These are phyloP conservation scores for Drosophila anomelani DNA, from an alignment of 2,888 invertebrate species.

Conservation along the genomic window DNA sequence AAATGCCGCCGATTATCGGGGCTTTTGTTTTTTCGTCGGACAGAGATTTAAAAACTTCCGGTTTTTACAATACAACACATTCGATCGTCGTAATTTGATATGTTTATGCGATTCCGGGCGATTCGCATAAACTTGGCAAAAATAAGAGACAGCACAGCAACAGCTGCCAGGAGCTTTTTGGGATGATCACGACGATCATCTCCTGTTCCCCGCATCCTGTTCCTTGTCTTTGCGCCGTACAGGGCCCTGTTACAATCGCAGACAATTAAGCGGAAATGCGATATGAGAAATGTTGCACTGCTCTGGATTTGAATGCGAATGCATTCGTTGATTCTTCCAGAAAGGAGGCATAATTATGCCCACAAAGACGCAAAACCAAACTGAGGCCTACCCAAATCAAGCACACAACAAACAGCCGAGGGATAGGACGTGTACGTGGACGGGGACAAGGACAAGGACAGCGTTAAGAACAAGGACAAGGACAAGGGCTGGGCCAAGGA, in stretches of 20 bases:
- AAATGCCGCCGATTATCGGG: conserved; percentile 35
- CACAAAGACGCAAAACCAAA: conserved; percentile 61
- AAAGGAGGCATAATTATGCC: conserved; percentile 51
- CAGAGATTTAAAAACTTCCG: conserved; percentile 72
- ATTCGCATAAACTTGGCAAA: conserved; percentile 57
- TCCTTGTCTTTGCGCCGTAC: not conserved
- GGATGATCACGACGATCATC: conserved; percentile 35
- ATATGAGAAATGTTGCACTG: conserved; percentile 62
- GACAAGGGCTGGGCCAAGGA: conserved; percentile 53
- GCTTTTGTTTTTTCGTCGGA: conserved; percentile 27
- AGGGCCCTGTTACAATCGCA: conserved; percentile 35
- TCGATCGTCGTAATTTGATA: conserved; percentile 75
- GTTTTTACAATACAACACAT: conserved; percentile 47
- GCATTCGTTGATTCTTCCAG: conserved; percentile 49
- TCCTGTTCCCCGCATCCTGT: conserved; percentile 27
- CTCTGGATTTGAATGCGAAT: conserved; percentile 53
- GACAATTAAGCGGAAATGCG: conserved; percentile 76
- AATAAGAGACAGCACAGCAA: conserved; percentile 36
- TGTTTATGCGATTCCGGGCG: conserved; percentile 68
- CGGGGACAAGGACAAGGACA: conserved; percentile 25
- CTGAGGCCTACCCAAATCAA: conserved; percentile 75
- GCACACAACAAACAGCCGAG: conserved; percentile 39
- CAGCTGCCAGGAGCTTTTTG: conserved; percentile 54
- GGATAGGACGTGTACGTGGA: conserved; percentile 36
- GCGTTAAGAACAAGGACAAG: conserved; percentile 34